Evolutionary conservation across 2,113 vertebrate genomes (phyloP).

Genomic region (Atherinomorus stipes): DNA sequence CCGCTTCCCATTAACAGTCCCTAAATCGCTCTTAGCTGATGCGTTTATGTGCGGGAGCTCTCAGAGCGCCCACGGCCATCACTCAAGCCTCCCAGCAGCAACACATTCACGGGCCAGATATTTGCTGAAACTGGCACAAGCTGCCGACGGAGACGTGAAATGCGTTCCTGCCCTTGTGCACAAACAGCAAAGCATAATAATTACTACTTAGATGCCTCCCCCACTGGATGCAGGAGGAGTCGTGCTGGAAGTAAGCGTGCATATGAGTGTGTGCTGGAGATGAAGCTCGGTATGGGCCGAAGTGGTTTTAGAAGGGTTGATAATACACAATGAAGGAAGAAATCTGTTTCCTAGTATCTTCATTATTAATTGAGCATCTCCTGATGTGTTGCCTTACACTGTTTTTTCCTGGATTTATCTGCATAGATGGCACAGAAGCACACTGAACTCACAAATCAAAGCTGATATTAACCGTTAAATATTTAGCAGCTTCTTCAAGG

Average conservation of each 20-base stretch:
- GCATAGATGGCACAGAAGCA: neutral
- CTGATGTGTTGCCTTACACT: slow-evolving; percentile 31
- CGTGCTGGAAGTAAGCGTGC: neutral
- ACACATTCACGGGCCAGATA: slow-evolving; percentile 24
- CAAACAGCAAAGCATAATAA: slow-evolving; percentile 55
- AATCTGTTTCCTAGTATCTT: slow-evolving; percentile 44
- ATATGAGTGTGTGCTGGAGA: slow-evolving; percentile 6
- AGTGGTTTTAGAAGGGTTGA: neutral
- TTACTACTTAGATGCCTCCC: slow-evolving; percentile 34
- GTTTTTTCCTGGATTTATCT: slow-evolving; percentile 14
- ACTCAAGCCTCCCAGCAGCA: slow-evolving; percentile 21
- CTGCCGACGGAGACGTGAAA: slow-evolving; percentile 50
- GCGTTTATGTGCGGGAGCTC: slow-evolving; percentile 16
- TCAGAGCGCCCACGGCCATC: slow-evolving; percentile 35
- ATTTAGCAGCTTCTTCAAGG: slow-evolving; percentile 17
- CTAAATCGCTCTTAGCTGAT: slow-evolving; percentile 39
- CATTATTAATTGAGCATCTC: slow-evolving; percentile 65
- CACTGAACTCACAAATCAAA: neutral
- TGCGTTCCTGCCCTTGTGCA: slow-evolving; percentile 45
- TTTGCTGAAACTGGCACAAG: slow-evolving; percentile 51
- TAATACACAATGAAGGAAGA: slow-evolving; percentile 19
- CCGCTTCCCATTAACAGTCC: slow-evolving; percentile 54
- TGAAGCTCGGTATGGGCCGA: neutral
- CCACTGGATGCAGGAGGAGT: slow-evolving; percentile 27
- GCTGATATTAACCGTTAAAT: slow-evolving; percentile 23